Evolutionary conservation across 2,797 vertebrate genomes (phyloP).

Genomic region (Sarcoramphus papa): DNA sequence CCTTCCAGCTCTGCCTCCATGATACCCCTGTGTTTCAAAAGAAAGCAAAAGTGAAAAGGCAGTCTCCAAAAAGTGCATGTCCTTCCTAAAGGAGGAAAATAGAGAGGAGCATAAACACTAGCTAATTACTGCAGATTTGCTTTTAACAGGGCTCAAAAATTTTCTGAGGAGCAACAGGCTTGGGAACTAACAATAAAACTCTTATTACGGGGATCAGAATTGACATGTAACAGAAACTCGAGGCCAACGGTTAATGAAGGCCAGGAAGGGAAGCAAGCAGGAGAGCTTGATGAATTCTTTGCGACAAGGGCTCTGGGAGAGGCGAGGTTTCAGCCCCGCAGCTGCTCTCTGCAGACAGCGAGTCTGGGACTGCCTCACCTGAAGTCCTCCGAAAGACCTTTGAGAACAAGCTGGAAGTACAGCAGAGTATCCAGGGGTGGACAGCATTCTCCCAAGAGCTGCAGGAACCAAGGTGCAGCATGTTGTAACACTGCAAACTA

Average conservation of each 20-base stretch:
- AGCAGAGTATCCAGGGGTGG: not conserved
- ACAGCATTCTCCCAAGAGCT: not conserved
- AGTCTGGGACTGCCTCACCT: not conserved
- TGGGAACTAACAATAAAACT: not conserved
- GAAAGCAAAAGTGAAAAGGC: not conserved
- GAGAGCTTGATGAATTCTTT: not conserved
- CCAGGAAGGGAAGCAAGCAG: not conserved
- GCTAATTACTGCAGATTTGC: not conserved
- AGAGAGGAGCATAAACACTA: not conserved
- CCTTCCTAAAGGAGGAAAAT: not conserved
- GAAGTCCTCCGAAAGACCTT: not conserved
- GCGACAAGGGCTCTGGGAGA: not conserved
- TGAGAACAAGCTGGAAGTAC: not conserved
- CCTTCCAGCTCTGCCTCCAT: not conserved
- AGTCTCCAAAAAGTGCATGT: not conserved
- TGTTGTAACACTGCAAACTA: not conserved
- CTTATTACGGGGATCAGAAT: fast-evolving
- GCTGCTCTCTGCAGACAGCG: not conserved
- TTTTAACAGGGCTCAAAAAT: not conserved
- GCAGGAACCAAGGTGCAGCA: too few relatives aligned
- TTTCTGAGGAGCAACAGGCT: not conserved
- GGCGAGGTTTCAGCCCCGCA: not conserved
- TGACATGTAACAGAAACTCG: not conserved
- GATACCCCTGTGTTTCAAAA: not conserved
- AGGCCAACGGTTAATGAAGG: not conserved